These are phyloP conservation scores for Argentina silus DNA, from an alignment of 2,797 vertebrate genomes.

Conservation along the genomic window DNA sequence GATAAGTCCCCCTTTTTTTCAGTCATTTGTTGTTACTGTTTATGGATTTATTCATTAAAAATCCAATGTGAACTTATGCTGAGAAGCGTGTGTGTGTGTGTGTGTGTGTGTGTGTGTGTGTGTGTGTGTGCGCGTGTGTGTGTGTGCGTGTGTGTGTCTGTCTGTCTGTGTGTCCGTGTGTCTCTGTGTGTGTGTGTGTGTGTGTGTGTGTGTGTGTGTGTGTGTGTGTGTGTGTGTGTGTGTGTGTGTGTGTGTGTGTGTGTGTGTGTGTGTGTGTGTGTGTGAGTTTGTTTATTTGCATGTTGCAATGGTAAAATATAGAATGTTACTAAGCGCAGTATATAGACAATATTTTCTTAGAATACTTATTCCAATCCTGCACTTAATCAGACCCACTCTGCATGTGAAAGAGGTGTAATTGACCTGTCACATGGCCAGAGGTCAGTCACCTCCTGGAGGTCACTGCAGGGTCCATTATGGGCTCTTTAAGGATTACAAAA, in stretches of 20 bases:
- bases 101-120: not conserved
- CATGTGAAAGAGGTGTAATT: not conserved
- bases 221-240: conserved; percentile 5
- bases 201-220: conserved; percentile 17
- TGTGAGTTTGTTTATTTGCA: conserved; percentile 4
- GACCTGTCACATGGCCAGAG: not conserved
- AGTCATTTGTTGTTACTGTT: conserved; percentile 13
- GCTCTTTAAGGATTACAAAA: conserved; percentile 83
- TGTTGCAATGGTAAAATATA: not conserved
- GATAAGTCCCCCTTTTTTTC: conserved; percentile 17
- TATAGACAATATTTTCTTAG: not conserved
- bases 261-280: conserved; percentile 27
- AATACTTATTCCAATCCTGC: not conserved
- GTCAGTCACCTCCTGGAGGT: no score
- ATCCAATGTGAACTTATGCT: not conserved
- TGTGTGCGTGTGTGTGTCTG: conserved; percentile 9
- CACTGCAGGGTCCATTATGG: conserved; percentile 78
- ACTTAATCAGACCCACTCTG: not conserved
- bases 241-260: conserved; percentile 16
- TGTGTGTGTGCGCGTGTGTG: conserved; percentile 11
- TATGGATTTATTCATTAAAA: conserved; percentile 33
- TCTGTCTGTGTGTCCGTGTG: conserved; percentile 5
- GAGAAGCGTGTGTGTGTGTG: conserved; percentile 9
- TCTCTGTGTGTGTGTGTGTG: conserved; percentile 19
- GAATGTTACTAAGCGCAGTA: not conserved